A percentile compares a stretch with the other conserved stretches of the same genome.
Evolutionary conservation across 2,888 invertebrate species (phyloP).

Genomic region (Laspeyria flexula): DNA sequence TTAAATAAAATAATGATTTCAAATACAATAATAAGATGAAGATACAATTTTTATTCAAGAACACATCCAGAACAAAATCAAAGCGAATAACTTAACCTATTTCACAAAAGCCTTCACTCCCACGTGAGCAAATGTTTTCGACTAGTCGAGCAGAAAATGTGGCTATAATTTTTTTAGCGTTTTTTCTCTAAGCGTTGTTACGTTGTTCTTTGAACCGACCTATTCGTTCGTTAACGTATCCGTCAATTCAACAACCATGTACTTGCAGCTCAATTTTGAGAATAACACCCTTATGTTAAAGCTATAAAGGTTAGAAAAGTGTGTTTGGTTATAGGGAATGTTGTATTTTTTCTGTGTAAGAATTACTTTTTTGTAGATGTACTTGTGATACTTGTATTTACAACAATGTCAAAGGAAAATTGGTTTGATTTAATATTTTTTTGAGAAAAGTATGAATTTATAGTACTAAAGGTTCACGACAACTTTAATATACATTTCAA

Average conservation of each 20-base stretch:
- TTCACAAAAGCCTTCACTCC: conserved; percentile 39
- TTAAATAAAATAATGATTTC: too few species aligned
- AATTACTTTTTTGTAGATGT: conserved; percentile 10
- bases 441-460: background rate
- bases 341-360: conserved; percentile 23
- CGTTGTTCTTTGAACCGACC: conserved; percentile 67
- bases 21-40: background rate
- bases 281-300: conserved; percentile 16
- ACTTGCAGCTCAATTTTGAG: background rate
- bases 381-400: background rate
- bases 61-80: conserved; percentile 10
- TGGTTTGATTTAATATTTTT: background rate
- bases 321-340: background rate
- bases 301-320: conserved; percentile 6
- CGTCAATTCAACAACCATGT: conserved; percentile 40
- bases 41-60: conserved; percentile 12
- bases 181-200: conserved; percentile 52
- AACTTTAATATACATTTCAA: too few species aligned
- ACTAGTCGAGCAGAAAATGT: conserved; percentile 65
- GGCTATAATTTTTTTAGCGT: conserved; percentile 58
- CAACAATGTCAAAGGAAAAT: background rate
- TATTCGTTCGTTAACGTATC: conserved; percentile 64
- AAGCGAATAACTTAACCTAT: conserved; percentile 36
- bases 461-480: background rate
- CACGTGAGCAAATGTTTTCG: conserved; percentile 60